Conservation (phyloP, 2,888 invertebrate species). For the Ecdyonurus torrentis region DNA sequence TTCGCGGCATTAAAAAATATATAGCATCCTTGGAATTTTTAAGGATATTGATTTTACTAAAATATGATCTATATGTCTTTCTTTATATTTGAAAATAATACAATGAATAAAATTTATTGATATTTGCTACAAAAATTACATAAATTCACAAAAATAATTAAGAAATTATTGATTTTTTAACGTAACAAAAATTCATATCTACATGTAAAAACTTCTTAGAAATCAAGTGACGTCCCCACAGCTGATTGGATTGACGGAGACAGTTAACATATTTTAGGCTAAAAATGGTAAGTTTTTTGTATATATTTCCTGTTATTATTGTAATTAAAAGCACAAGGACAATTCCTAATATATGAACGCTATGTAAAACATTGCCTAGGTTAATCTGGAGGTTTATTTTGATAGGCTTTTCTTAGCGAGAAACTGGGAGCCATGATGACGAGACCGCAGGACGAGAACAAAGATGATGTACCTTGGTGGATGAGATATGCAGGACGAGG, state of each 20-base stretch:
- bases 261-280: background rate
- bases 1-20: no score
- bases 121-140: no score
- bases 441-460: slow-evolving; percentile 58
- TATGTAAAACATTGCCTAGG: no score
- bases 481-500: slow-evolving; percentile 72
- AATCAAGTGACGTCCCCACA: background rate
- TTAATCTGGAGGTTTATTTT: no score
- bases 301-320: background rate
- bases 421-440: slow-evolving; percentile 65
- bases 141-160: background rate
- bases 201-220: background rate
- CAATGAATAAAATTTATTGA: no score
- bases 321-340: background rate
- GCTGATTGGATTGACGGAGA: background rate
- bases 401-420: slow-evolving; percentile 45
- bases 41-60: no score
- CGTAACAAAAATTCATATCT: background rate
- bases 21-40: no score
- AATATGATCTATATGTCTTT: no score
- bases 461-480: slow-evolving; percentile 79
- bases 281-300: background rate
- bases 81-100: no score
- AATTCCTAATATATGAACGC: no score
- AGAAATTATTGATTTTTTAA: background rate